Base-by-base conservation (phyloP, 2,888 invertebrate genomes). In the Temnothorax rugatulus region DNA sequence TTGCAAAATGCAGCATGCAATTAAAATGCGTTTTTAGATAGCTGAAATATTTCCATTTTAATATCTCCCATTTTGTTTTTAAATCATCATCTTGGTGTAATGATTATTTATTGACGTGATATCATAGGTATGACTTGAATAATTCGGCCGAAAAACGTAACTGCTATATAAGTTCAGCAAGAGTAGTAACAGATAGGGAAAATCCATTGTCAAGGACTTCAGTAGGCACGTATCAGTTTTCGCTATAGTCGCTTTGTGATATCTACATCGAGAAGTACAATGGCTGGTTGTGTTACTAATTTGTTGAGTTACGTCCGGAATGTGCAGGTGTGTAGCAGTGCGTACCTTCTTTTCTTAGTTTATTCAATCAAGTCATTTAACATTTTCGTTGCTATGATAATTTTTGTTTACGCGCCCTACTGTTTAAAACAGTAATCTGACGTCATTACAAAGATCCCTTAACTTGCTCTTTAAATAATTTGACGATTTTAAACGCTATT, bases 181-280 rank as follows among this genome's bases (percentile, higher is more conserved):
- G 44, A 66, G 29, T 11, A 21, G 0, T 29, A 47, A 71, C 44
- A 25, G 63, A 25, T 29, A 21, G 18, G 41, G 47, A 68, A 69
- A 69, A 29, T 69, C 41, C 38, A 41, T 13, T 18, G 66, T 38
- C 29, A 34, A 41, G 44, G 18, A 64, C 7, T 64, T 64, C 44
- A 41, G 21, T 38, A n/a, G 5, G 29, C 21, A 47, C 34, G 15
- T 63, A 15, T 41, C 41, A 15, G 15, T 25, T 69, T 52, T 73
- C 38, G 9, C 64, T 64, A 38, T 9, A 76, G 44, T 68, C 44
- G 4, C 18, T 34, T n/a, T 29, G 41, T 34, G 69, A 34, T 68
- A 66, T 1, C n/a, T 68, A 29, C 25, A 41, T 34, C n/a, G 47
- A 59, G 79, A 79, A 15, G n/a, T 34, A 79, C 71, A 79, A 71